phyloP scores from a whole-genome alignment of 1,140 invertebrate genomes.

The Ceratina australensis region DNA sequence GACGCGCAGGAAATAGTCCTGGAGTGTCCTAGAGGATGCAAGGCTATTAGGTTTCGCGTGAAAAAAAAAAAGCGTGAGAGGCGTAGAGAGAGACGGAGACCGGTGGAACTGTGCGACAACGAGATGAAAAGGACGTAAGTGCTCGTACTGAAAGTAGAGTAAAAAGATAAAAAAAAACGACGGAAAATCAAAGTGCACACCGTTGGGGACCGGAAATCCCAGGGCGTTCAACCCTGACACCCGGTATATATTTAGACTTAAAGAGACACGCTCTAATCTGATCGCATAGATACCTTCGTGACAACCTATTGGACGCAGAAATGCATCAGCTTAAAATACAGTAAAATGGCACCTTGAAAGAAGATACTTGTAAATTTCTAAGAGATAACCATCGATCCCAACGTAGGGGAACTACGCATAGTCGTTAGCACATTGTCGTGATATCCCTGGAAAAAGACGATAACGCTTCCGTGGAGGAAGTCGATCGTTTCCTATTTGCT shows the following conservation, averaged over 20 bases:
- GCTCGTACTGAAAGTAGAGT: constrained; percentile 55
- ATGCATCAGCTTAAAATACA: not conserved
- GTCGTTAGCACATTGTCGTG: constrained; percentile 33
- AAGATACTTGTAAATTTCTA: not conserved
- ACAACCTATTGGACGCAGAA: not conserved
- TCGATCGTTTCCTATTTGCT: constrained; percentile 61
- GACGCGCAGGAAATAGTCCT: constrained; percentile 78
- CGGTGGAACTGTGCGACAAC: constrained; percentile 39
- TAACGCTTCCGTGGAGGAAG: constrained; percentile 59
- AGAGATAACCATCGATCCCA: constrained; percentile 16
- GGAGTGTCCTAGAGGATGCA: constrained; percentile 78
- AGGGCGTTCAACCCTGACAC: constrained; percentile 76
- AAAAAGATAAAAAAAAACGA: constrained; percentile 51
- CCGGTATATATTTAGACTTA: constrained; percentile 75
- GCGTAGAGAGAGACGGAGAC: constrained; percentile 53
- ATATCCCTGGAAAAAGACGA: constrained; percentile 39
- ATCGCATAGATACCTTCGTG: constrained; percentile 54
- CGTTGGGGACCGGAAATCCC: constrained; percentile 75
- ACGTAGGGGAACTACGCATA: constrained; percentile 1
- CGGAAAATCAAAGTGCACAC: constrained; percentile 64
- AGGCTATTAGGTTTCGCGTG: constrained; percentile 77
- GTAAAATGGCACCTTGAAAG: not conserved
- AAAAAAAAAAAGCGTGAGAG: constrained; percentile 56
- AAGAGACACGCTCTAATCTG: constrained; percentile 69
- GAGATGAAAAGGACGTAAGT: constrained; percentile 46